Conservation (phyloP, 2,888 invertebrate genomes). For the Rhyacophila evoluta region DNA sequence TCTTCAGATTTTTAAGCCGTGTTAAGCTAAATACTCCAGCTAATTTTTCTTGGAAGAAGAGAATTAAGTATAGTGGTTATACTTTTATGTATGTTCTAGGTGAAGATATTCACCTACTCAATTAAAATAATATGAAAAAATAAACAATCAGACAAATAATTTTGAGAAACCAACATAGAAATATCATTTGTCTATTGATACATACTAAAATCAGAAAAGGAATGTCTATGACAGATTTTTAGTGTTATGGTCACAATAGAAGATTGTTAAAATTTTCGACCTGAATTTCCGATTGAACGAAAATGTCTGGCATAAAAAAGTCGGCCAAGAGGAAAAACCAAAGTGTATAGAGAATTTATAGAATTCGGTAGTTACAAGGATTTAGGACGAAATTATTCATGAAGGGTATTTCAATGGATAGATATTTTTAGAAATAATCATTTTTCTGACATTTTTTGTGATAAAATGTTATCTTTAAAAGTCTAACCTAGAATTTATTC, state of each 20-base stretch:
- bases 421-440: not conserved
- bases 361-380: not conserved
- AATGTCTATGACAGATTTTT: not conserved
- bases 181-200: too few species aligned
- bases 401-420: not conserved
- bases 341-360: not conserved
- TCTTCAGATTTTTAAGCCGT: too few species aligned
- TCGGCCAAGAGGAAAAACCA: not conserved
- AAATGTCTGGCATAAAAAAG: not conserved
- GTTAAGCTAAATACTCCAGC: too few species aligned
- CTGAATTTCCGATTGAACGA: not conserved
- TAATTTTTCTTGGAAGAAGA: too few species aligned
- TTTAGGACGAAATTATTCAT: not conserved
- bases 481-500: too few species aligned
- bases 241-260: not conserved
- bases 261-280: not conserved
- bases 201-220: not conserved
- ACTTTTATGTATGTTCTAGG: too few species aligned
- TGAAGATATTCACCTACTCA: too few species aligned
- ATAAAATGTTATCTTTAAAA: not conserved
- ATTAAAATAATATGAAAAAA: too few species aligned
- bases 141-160: too few species aligned
- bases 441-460: too few species aligned
- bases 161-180: too few species aligned
- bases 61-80: too few species aligned